Evolutionary conservation across 2,113 vertebrate genomes (phyloP).

Genomic region (Neopipo cinnamomea): DNA sequence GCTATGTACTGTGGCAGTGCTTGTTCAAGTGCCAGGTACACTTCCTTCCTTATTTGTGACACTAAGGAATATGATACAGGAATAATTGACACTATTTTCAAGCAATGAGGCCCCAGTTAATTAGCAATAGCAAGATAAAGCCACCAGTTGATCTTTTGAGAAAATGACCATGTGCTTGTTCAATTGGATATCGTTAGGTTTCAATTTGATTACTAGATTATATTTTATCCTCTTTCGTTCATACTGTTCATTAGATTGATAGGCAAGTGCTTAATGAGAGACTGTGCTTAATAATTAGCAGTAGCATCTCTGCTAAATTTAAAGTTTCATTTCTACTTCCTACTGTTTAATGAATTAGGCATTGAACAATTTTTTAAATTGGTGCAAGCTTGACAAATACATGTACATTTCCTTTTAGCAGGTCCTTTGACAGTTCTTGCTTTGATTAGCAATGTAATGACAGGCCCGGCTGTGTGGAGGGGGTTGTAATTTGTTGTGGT

Average conservation of each 20-base stretch:
- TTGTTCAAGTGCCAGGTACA: not conserved
- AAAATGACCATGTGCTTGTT: slow-evolving; percentile 7
- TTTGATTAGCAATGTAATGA: slow-evolving; percentile 26
- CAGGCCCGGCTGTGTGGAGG: not conserved
- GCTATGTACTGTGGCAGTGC: not conserved
- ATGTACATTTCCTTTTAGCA: not conserved
- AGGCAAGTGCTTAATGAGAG: slow-evolving; percentile 32
- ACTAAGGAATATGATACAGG: not conserved
- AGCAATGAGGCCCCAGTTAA: not conserved
- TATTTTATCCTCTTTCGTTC: slow-evolving; percentile 26
- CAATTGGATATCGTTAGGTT: not conserved
- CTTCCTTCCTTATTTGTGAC: not conserved
- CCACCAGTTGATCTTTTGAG: not conserved
- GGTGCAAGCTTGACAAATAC: not conserved
- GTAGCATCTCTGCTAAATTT: slow-evolving; percentile 51
- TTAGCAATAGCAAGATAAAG: not conserved
- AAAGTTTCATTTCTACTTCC: slow-evolving; percentile 41
- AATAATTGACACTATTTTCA: not conserved
- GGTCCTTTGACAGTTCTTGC: not conserved
- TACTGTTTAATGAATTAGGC: slow-evolving; percentile 36
- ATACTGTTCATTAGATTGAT: not conserved
- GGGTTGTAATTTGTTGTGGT: not conserved
- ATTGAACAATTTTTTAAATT: slow-evolving; percentile 12
- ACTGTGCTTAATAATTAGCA: slow-evolving; percentile 44
- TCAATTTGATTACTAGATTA: not conserved